Evolutionary conservation across 2,797 vertebrate species (phyloP).

Genomic region (Gymnoscopelus braueri): DNA sequence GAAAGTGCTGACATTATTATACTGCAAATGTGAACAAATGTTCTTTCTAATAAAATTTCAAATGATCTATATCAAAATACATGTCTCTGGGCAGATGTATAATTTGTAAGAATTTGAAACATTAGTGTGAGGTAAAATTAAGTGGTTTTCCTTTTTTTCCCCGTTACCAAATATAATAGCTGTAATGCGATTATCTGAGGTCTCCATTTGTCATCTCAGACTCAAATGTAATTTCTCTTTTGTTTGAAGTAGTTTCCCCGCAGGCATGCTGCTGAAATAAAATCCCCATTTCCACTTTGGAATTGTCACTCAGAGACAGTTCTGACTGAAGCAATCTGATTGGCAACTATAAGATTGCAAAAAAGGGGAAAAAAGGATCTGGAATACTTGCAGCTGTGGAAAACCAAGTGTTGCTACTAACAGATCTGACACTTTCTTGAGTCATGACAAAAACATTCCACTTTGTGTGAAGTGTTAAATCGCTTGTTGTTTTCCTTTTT

Average conservation of each 20-base stretch:
- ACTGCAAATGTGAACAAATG: conserved; percentile 40
- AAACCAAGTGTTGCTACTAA: no score
- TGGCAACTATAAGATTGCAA: background rate
- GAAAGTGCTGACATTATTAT: background rate
- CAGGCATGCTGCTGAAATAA: conserved; percentile 70
- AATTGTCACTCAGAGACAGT: conserved; percentile 49
- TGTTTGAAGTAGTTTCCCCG: conserved; percentile 68
- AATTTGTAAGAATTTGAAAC: conserved; percentile 59
- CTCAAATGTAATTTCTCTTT: conserved; percentile 70
- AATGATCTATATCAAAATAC: conserved; percentile 55
- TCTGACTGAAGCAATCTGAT: conserved; percentile 54
- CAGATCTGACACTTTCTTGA: no score
- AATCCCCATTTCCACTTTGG: conserved; percentile 58
- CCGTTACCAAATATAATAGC: conserved; percentile 68
- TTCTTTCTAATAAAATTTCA: conserved; percentile 54
- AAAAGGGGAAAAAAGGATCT: no score
- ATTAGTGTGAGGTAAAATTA: conserved; percentile 55
- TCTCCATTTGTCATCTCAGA: conserved; percentile 72
- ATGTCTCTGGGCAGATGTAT: conserved; percentile 33
- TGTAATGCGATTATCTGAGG: conserved; percentile 67
- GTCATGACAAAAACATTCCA: no score
- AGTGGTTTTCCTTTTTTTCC: conserved; percentile 39
- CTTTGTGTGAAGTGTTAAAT: no score
- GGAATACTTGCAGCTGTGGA: no score
- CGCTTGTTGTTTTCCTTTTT: no score